phyloP scores from a whole-genome alignment of 2,797 vertebrate genomes.

The Phyllotis vaccarum region DNA sequence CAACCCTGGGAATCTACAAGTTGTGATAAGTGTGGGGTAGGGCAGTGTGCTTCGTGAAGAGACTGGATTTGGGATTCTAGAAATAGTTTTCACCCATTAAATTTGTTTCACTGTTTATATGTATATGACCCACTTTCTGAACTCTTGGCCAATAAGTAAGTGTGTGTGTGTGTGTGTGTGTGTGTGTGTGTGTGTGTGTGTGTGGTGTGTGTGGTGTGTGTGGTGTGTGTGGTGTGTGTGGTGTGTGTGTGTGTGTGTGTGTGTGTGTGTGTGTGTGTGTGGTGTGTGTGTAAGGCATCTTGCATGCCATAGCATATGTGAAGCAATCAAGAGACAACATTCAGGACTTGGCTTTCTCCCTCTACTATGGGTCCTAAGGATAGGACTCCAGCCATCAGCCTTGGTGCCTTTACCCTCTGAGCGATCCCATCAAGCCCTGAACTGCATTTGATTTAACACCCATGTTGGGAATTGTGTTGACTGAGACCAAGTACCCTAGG shows the following conservation, averaged over 20 bases:
- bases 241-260: too few species aligned
- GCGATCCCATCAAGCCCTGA: too few species aligned
- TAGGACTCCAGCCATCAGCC: background rate
- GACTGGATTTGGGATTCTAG: background rate
- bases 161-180: background rate
- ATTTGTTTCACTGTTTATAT: too few species aligned
- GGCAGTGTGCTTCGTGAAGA: too few species aligned
- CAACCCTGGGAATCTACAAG: too few species aligned
- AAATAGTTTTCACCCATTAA: background rate
- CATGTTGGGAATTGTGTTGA: background rate
- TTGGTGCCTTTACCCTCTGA: background rate
- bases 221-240: background rate
- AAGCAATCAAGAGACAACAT: background rate
- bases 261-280: background rate
- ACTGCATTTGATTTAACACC: background rate
- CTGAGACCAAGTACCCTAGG: background rate
- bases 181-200: background rate
- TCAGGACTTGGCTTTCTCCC: background rate
- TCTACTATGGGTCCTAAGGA: background rate
- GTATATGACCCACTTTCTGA: too few species aligned
- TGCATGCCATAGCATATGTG: background rate
- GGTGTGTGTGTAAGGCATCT: background rate
- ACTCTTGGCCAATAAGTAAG: too few species aligned
- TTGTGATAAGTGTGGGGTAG: rapidly evolving
- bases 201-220: too few species aligned